Base-by-base conservation (phyloP, 2,113 vertebrate genomes). In the Benitochromis conjunctus region DNA sequence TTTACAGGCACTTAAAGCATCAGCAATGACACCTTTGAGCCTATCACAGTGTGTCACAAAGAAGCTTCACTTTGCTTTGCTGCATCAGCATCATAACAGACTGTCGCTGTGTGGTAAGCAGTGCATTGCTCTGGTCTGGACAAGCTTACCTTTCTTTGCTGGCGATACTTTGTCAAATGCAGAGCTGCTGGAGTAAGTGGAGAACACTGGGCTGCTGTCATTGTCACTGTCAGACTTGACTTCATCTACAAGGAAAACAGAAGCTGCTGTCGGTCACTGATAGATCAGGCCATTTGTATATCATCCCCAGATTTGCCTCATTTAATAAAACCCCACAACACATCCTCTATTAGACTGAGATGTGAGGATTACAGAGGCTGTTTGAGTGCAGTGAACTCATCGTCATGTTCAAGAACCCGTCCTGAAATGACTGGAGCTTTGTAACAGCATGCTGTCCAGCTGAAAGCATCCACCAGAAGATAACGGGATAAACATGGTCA, bases 211-310 rank as follows among this genome's bases (percentile, higher is more conserved):
- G 79, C 95, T 94, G 90, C 96, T 95, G 80, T 97, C 97, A 16
- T 98, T 97, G 19, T 99, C 97, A 36, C 97, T 98, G 94, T 98
- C 97, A 9, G 97, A 97, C 96, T 98, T 99, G 91, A 95, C 96
- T 60, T 93, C 95, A 79, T 99, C 98, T 99, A 87, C 78, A 94
- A 92, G 64, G 82, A 80, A 92, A 87, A 79, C 19, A 83, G 19
- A 81, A 7, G 3, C 53, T 21, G 53, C 62, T 78, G 46, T 55
- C 34, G 8, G 9, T 19, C 41, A 19, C 54, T 56, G 46, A 19
- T 1, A 19, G 16, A 29, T 31, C 77, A 58, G 55, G 10, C 0
- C 1, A 11, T 60, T 48, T 14, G 66, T 18, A 0, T 18, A 19
- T 74, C 36, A 74, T 46, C 36, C 19, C 5, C 36, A 41, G 2